Percentiles rank a stretch among this genome's conserved stretches.
These are phyloP conservation scores for Ophion slaviceki DNA, from an alignment of 2,888 invertebrate genomes.

Conservation along the genomic window DNA sequence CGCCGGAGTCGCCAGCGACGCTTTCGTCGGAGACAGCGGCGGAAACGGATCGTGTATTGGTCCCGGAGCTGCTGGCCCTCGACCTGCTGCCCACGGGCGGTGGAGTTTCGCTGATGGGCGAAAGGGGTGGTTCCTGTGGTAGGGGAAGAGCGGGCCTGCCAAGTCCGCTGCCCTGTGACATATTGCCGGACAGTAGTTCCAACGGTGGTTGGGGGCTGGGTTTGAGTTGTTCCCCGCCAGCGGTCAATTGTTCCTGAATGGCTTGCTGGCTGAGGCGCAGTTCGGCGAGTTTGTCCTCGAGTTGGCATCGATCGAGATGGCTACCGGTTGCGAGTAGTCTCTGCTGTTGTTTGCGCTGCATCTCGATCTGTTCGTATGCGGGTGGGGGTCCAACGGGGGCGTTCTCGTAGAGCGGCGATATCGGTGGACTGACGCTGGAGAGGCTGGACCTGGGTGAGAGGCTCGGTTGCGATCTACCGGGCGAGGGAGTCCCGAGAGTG, in stretches of 20 bases:
- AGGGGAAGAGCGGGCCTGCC: conserved; percentile 84
- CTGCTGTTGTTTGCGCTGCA: conserved; percentile 84
- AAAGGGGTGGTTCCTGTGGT: conserved; percentile 87
- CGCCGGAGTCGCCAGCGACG: conserved; percentile 97
- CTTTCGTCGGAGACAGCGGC: conserved; percentile 99
- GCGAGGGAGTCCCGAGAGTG: conserved; percentile 87
- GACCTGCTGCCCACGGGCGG: conserved; percentile 85
- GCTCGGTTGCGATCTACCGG: conserved; percentile 91
- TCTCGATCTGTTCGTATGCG: conserved; percentile 89
- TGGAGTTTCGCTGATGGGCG: conserved; percentile 94
- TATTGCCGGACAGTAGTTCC: conserved; percentile 84
- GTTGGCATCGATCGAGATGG: conserved; percentile 78
- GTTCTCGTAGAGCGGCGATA: conserved; percentile 88
- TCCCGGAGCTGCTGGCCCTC: conserved; percentile 85
- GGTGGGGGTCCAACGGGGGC: conserved; percentile 86
- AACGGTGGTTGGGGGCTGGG: conserved; percentile 78
- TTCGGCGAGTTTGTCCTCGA: conserved; percentile 84
- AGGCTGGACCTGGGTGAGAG: conserved; percentile 93
- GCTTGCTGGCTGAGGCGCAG: conserved; percentile 85
- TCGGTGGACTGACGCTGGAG: conserved; percentile 94
- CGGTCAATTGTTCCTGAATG: conserved; percentile 75
- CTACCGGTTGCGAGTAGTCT: conserved; percentile 66
- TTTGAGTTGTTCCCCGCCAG: conserved; percentile 73
- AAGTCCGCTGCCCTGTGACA: conserved; percentile 86
- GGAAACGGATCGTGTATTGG: conserved; percentile 95